phyloP scores from a whole-genome alignment of 2,113 vertebrate genomes.

The Talpa occidentalis region DNA sequence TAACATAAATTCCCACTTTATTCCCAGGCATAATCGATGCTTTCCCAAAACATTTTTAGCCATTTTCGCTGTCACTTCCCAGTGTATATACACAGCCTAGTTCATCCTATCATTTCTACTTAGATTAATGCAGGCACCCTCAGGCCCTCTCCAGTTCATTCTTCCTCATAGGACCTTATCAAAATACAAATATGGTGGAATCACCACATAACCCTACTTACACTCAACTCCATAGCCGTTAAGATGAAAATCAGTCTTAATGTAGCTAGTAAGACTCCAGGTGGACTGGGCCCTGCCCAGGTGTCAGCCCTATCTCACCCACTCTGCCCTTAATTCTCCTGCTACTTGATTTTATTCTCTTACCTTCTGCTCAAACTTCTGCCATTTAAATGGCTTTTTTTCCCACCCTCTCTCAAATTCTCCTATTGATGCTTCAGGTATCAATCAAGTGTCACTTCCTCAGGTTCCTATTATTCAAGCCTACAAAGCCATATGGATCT shows the following conservation, averaged over 20 bases:
- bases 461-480: not conserved
- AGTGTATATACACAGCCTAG: not conserved
- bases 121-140: not conserved
- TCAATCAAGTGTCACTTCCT: not conserved
- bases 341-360: not conserved
- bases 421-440: not conserved
- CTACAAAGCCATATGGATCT: not conserved
- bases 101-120: not conserved
- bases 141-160: not conserved
- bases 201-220: not conserved
- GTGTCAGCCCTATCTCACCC: not conserved
- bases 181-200: not conserved
- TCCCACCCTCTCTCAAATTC: not conserved
- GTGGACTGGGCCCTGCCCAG: not conserved
- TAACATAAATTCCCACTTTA: not conserved
- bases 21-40: not conserved
- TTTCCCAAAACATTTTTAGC: not conserved
- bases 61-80: not conserved
- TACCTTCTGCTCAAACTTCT: not conserved
- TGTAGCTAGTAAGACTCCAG: not conserved
- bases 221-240: not conserved
- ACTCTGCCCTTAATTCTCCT: not conserved
- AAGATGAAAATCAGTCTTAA: not conserved
- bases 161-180: not conserved
- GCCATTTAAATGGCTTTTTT: not conserved